These are phyloP conservation scores for Pararge aegeria DNA, from an alignment of 1,140 invertebrate genomes.

Conservation along the genomic window DNA sequence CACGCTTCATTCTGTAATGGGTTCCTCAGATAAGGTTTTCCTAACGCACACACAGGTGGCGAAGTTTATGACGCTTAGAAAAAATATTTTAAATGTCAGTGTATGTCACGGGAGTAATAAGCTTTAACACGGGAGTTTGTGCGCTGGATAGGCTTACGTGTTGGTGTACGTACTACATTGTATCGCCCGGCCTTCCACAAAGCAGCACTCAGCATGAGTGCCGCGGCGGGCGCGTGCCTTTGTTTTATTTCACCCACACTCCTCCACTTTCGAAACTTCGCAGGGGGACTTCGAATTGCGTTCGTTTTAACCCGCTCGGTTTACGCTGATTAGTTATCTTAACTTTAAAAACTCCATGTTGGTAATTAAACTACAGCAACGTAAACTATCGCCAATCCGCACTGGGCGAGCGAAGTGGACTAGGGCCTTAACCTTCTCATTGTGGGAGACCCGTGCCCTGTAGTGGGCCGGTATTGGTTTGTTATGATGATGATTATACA, in stretches of 20 bases:
- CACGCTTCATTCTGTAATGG: not conserved
- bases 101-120: constrained; percentile 29
- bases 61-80: not conserved
- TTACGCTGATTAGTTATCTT: constrained; percentile 51
- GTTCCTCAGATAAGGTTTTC: not conserved
- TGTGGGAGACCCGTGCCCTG: no score
- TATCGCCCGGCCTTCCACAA: constrained; percentile 68
- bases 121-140: constrained; percentile 30
- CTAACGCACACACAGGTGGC: not conserved
- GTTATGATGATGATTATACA: no score
- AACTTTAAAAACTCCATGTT: not conserved
- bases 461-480: no score
- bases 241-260: constrained; percentile 76
- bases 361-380: not conserved
- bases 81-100: constrained; percentile 18
- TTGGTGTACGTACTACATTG: constrained; percentile 57
- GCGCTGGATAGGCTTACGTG: constrained; percentile 37
- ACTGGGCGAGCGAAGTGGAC: no score
- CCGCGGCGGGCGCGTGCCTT: constrained; percentile 66
- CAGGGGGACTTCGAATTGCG: constrained; percentile 68
- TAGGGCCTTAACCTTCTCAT: no score
- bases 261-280: constrained; percentile 73
- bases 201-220: constrained; percentile 76
- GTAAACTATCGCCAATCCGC: no score
- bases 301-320: constrained; percentile 58